phyloP scores from a whole-genome alignment of 2,888 invertebrate species.

The Liodrosophila aerea region DNA sequence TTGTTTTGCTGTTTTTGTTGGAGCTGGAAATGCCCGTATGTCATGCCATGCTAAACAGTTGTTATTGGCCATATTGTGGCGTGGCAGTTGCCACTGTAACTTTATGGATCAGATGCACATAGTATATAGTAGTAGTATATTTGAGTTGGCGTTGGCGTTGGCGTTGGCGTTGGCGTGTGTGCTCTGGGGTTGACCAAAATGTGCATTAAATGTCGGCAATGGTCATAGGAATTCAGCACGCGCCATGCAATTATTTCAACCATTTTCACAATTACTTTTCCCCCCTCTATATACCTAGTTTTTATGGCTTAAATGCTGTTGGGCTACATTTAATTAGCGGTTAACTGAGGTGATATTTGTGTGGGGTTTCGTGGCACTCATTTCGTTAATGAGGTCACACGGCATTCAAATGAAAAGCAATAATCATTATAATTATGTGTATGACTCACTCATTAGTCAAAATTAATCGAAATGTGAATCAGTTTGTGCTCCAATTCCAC shows the following conservation, averaged over 20 bases:
- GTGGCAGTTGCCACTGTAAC: constrained; percentile 26
- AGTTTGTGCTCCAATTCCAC: no score
- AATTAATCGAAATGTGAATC: no score
- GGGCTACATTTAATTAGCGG: constrained; percentile 37
- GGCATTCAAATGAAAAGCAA: constrained; percentile 4
- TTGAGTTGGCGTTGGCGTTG: constrained; percentile 54
- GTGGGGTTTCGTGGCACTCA: constrained; percentile 17
- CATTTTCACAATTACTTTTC: background rate
- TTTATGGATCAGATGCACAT: constrained; percentile 28
- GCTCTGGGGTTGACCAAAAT: constrained; percentile 51
- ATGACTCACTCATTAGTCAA: constrained; percentile 11
- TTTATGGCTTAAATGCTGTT: constrained; percentile 19
- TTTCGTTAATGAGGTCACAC: constrained; percentile 40
- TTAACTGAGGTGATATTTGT: constrained; percentile 40
- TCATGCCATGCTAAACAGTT: constrained; percentile 55
- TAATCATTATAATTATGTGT: background rate
- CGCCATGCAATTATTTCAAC: constrained; percentile 57
- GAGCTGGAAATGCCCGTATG: constrained; percentile 59
- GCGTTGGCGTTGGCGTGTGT: constrained; percentile 51
- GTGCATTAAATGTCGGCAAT: constrained; percentile 63
- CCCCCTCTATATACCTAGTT: background rate
- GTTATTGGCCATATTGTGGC: constrained; percentile 27
- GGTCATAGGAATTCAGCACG: constrained; percentile 65
- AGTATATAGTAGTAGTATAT: constrained; percentile 58
- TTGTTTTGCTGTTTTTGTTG: constrained; percentile 20